phyloP scores from a whole-genome alignment of 2,113 vertebrate genomes.

The Jacana jacana region DNA sequence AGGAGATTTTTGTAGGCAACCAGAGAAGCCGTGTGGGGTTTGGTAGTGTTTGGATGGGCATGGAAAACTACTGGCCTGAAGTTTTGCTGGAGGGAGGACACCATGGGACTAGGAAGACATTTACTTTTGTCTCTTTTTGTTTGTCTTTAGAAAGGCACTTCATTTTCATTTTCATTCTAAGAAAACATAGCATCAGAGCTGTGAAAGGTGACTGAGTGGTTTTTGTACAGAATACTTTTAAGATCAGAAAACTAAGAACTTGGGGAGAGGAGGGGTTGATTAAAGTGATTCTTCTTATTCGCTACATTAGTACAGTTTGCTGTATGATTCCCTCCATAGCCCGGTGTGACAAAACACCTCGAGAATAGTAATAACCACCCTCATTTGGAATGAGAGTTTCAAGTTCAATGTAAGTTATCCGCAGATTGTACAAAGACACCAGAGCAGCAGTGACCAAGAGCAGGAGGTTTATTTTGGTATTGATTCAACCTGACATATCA shows the following conservation, averaged over 20 bases:
- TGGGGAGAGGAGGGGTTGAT: background rate
- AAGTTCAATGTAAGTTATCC: background rate
- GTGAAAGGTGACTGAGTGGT: background rate
- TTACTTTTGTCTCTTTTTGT: background rate
- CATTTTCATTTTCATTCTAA: background rate
- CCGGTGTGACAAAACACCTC: background rate
- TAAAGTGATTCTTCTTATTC: background rate
- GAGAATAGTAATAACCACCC: background rate
- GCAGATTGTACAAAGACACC: background rate
- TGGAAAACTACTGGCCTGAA: background rate
- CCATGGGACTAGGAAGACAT: background rate
- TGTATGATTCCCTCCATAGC: background rate
- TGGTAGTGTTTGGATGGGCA: background rate
- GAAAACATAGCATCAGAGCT: background rate
- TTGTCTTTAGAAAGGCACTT: background rate
- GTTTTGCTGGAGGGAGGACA: background rate
- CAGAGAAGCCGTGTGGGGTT: background rate
- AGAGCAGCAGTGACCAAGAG: background rate
- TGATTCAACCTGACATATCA: conserved; percentile 26
- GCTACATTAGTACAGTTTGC: background rate
- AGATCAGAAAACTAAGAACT: background rate
- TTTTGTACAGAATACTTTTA: background rate
- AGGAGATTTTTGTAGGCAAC: background rate
- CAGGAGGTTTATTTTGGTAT: conserved; percentile 13
- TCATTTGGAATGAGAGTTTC: background rate